Percentiles rank a stretch among this genome's conserved stretches.
phyloP scores from a whole-genome alignment of 2,888 invertebrate genomes.

The Calephelis perditalis region DNA sequence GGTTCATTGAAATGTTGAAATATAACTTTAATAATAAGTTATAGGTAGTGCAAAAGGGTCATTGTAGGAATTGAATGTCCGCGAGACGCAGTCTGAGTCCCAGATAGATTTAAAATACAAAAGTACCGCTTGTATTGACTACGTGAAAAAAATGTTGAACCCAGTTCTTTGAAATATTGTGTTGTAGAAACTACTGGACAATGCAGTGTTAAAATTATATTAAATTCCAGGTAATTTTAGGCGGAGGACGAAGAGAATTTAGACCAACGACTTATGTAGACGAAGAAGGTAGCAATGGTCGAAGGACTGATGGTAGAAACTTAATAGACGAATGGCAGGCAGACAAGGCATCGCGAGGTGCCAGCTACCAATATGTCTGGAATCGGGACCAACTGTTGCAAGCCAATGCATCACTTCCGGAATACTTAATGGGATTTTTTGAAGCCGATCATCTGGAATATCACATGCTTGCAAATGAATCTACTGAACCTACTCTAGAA shows the following conservation, averaged over 20 bases:
- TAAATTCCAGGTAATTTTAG: constrained; percentile 78
- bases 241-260: constrained; percentile 84
- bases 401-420: constrained; percentile 64
- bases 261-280: constrained; percentile 69
- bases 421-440: constrained; percentile 80
- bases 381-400: constrained; percentile 76
- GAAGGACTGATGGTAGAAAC: constrained; percentile 78
- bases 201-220: too few relatives aligned
- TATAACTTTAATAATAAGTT: too few relatives aligned
- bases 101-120: too few relatives aligned
- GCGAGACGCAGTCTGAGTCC: too few relatives aligned
- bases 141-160: too few relatives aligned
- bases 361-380: constrained; percentile 70
- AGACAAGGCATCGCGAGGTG: constrained; percentile 51
- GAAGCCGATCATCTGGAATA: constrained; percentile 80
- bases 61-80: too few relatives aligned
- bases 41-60: too few relatives aligned
- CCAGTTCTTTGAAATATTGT: too few relatives aligned
- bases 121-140: too few relatives aligned
- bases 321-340: constrained; percentile 82
- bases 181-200: too few relatives aligned
- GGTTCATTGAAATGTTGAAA: too few relatives aligned
- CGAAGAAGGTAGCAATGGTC: constrained; percentile 62
- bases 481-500: constrained; percentile 18
- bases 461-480: constrained; percentile 70